Conservation (phyloP, 1,140 invertebrate species). For the Drosophila simulans region DNA sequence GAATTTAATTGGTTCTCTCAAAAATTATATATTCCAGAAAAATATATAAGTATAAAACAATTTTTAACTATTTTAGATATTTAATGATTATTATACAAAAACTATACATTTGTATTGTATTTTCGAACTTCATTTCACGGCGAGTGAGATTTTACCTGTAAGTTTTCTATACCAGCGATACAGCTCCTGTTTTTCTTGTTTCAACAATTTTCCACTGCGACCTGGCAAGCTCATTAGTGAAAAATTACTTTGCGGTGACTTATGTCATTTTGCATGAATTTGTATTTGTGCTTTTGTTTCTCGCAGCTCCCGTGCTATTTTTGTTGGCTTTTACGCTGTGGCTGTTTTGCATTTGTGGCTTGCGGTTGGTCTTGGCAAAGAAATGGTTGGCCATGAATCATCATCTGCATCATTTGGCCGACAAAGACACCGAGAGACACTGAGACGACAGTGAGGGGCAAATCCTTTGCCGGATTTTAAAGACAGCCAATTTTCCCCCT, state of each 20-base stretch:
- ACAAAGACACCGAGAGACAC: conserved; percentile 13
- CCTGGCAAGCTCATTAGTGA: conserved; percentile 79
- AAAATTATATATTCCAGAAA: too few species aligned
- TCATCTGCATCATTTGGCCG: conserved; percentile 60
- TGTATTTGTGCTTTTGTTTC: conserved; percentile 77
- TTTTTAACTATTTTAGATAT: too few species aligned
- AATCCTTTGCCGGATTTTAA: conserved; percentile 39
- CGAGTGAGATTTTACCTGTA: too few species aligned
- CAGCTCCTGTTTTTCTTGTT: conserved; percentile 2
- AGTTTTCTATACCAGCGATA: conserved; percentile 6
- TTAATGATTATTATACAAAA: too few species aligned
- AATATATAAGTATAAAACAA: too few species aligned
- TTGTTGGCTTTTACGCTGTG: conserved; percentile 15
- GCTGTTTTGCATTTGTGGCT: conserved; percentile 39
- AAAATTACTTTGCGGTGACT: conserved; percentile 83
- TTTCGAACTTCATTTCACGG: too few species aligned
- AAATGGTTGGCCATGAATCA: conserved; percentile 70
- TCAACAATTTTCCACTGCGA: conserved; percentile 15
- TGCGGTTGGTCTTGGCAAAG: conserved; percentile 49
- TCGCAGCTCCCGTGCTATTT: conserved; percentile 21
- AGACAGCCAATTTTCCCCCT: conserved; percentile 61
- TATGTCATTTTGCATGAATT: conserved; percentile 80
- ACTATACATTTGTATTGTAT: too few species aligned
- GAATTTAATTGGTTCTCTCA: too few species aligned
- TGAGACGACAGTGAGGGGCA: conserved; percentile 28